A percentile compares a stretch with the other conserved stretches of the same genome.
Conservation (phyloP, 2,113 vertebrate species). For the Tenrec ecaudatus region DNA sequence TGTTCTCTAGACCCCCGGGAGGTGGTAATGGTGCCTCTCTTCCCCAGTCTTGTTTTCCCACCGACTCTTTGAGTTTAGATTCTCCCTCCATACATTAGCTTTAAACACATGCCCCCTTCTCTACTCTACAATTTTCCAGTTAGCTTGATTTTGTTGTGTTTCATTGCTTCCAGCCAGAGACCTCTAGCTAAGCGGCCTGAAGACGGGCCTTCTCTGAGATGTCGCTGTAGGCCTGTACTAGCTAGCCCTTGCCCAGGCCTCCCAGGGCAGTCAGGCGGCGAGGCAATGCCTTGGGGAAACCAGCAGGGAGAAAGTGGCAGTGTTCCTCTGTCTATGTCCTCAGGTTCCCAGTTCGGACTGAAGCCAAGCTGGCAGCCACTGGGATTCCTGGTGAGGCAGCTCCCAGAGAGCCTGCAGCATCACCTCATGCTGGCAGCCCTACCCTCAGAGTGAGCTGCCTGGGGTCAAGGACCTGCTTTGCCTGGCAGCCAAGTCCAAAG, state of each 20-base stretch:
- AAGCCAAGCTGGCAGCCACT: not conserved
- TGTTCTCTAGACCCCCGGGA: not conserved
- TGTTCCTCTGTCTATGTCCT: not conserved
- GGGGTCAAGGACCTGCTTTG: not conserved
- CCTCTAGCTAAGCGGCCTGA: not conserved
- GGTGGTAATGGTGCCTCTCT: not conserved
- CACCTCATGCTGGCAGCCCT: not conserved
- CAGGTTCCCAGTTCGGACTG: not conserved
- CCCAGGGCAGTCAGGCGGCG: too few species aligned
- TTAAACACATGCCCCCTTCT: not conserved
- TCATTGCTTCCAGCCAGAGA: constrained; percentile 6
- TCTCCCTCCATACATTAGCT: not conserved
- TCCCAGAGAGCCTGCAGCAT: constrained; percentile 5
- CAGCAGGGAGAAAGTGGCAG: not conserved
- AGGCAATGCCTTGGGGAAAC: not conserved
- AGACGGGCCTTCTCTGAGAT: not conserved
- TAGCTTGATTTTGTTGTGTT: not conserved
- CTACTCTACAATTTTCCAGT: not conserved
- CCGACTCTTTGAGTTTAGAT: not conserved
- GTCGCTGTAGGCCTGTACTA: not conserved
- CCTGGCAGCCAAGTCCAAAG: not conserved
- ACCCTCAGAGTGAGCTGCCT: not conserved
- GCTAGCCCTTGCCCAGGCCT: not conserved
- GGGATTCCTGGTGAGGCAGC: constrained; percentile 15
- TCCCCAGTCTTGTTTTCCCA: not conserved